A percentile compares a stretch with the other conserved stretches of the same genome.
Conservation (phyloP, 2,113 vertebrate species). For the Protomyctophum bolini region DNA sequence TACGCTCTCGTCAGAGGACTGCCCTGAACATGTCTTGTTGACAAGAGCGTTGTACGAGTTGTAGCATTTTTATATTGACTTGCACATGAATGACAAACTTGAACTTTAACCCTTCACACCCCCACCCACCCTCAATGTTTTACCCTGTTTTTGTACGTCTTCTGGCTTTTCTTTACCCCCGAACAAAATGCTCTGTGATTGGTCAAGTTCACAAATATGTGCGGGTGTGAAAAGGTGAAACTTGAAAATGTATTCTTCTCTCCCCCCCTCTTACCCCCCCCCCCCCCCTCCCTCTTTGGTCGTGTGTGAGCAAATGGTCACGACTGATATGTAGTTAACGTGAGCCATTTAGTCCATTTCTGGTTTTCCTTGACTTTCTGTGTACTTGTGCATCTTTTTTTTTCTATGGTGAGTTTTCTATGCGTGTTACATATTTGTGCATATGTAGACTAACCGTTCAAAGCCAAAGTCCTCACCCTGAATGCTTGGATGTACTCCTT, state of each 20-base stretch:
- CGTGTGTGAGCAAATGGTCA: slow-evolving; percentile 45
- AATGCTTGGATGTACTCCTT: slow-evolving; percentile 81
- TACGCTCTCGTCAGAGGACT: slow-evolving; percentile 43
- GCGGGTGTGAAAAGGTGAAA: slow-evolving; percentile 59
- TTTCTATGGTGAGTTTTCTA: slow-evolving; percentile 63
- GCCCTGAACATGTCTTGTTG: slow-evolving; percentile 58
- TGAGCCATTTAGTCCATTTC: slow-evolving; percentile 59
- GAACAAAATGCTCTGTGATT: slow-evolving; percentile 41
- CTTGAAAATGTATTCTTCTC: slow-evolving; percentile 59
- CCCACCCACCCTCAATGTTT: slow-evolving; percentile 36
- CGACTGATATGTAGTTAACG: slow-evolving; percentile 42
- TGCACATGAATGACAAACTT: slow-evolving; percentile 80
- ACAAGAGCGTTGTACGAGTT: slow-evolving; percentile 71
- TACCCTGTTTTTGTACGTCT: slow-evolving; percentile 46
- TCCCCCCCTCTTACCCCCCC: no score
- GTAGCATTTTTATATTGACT: slow-evolving; percentile 83
- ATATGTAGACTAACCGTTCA: slow-evolving; percentile 78
- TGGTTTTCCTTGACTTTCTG: slow-evolving; percentile 2
- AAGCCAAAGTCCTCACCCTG: slow-evolving; percentile 79
- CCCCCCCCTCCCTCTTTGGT: slow-evolving; percentile 5
- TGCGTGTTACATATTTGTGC: slow-evolving; percentile 64
- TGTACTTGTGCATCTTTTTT: slow-evolving; percentile 28
- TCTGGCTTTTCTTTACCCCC: slow-evolving; percentile 43
- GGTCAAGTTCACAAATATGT: slow-evolving; percentile 36
- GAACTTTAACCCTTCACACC: slow-evolving; percentile 62